Conservation (phyloP, 2,797 vertebrate genomes). For the Diceros bicornis region DNA sequence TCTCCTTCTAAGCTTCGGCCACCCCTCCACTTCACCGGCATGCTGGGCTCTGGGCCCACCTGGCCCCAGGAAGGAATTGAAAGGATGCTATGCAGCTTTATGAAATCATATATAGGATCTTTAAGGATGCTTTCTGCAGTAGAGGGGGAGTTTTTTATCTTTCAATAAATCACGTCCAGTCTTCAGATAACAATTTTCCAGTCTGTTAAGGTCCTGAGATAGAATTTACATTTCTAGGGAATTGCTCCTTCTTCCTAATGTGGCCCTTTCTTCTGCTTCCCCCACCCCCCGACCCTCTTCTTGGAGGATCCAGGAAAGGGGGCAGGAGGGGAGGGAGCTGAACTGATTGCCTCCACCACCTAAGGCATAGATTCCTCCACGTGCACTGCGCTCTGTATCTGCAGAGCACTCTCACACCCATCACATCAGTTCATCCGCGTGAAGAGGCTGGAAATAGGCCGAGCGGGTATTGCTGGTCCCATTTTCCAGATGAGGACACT, state of each 20-base stretch:
- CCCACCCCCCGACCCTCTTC: background rate
- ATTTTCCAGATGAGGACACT: constrained; percentile 13
- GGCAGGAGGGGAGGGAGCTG: background rate
- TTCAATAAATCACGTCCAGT: constrained; percentile 84
- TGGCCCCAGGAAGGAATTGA: constrained; percentile 82
- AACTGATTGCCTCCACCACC: background rate
- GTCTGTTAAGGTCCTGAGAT: constrained; percentile 79
- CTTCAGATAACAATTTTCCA: constrained; percentile 86
- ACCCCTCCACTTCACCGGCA: constrained; percentile 78
- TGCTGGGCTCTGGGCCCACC: constrained; percentile 80
- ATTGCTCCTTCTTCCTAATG: constrained; percentile 52
- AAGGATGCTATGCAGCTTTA: constrained; percentile 86
- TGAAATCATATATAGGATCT: constrained; percentile 86
- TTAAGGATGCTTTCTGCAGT: constrained; percentile 81
- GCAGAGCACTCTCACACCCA: background rate
- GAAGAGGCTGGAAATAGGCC: background rate
- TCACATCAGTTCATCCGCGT: background rate
- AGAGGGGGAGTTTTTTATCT: constrained; percentile 81
- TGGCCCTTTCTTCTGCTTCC: background rate
- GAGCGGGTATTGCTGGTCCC: no score
- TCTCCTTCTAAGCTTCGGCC: constrained; percentile 76
- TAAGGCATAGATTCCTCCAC: background rate
- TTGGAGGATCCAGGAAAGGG: background rate
- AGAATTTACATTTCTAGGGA: constrained; percentile 64
- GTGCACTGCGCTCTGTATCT: rapidly evolving